A percentile compares a stretch with the other conserved stretches of the same genome.
phyloP scores from a whole-genome alignment of 2,113 vertebrate species.

The Sceloporus undulatus region DNA sequence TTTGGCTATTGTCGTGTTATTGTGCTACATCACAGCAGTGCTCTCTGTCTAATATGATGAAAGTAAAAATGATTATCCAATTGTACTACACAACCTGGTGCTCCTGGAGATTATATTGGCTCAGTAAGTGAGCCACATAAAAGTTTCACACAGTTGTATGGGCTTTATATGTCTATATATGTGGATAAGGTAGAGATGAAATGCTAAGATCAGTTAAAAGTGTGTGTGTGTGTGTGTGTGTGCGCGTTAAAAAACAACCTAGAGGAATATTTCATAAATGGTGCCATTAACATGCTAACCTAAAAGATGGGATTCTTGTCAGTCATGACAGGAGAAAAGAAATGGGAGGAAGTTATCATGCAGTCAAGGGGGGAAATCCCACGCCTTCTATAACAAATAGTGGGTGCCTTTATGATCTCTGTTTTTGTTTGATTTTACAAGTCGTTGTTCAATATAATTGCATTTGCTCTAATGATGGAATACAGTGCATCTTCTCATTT shows the following conservation, averaged over 20 bases:
- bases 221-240: neutral
- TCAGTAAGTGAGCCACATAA: slow-evolving; percentile 55
- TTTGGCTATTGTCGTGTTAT: slow-evolving; percentile 59
- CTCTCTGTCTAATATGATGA: slow-evolving; percentile 56
- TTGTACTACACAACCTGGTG: slow-evolving; percentile 41
- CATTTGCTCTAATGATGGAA: slow-evolving; percentile 68
- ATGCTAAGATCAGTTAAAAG: slow-evolving; percentile 9
- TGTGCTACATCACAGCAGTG: slow-evolving; percentile 52
- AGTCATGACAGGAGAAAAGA: neutral
- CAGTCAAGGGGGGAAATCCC: neutral
- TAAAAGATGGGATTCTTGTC: slow-evolving; percentile 42
- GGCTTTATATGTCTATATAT: neutral
- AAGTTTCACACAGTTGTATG: slow-evolving; percentile 46
- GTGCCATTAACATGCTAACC: slow-evolving; percentile 31
- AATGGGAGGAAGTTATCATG: slow-evolving; percentile 34
- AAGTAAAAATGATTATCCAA: slow-evolving; percentile 64
- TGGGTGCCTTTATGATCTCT: slow-evolving; percentile 63
- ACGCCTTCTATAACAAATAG: slow-evolving; percentile 59
- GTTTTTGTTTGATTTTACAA: slow-evolving; percentile 76
- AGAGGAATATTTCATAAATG: slow-evolving; percentile 42
- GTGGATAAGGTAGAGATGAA: neutral
- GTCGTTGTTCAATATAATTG: slow-evolving; percentile 76
- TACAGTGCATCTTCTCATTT: slow-evolving; percentile 61
- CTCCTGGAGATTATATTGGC: slow-evolving; percentile 52
- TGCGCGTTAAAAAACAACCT: slow-evolving; percentile 1